phyloP scores from a whole-genome alignment of 30 jellyfish, hydroid and myxozoan species.

The Chrysaora quinquecirrha region DNA sequence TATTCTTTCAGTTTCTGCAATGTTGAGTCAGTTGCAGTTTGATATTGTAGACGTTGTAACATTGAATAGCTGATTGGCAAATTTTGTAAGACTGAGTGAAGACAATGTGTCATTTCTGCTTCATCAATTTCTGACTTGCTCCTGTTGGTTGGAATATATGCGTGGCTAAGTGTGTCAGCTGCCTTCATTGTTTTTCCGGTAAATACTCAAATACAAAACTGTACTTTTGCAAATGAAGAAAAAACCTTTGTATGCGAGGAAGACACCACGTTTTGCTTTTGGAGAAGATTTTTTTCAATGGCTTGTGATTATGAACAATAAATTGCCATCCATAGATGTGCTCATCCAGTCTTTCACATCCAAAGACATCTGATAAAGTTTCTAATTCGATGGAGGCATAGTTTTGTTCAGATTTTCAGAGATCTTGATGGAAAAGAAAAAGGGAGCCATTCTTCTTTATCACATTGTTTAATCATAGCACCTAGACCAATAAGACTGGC shows the following conservation, averaged over 20 bases:
- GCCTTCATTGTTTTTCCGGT: conserved; percentile 50
- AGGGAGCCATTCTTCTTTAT: conserved; percentile 39
- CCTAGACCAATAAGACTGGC: conserved; percentile 44
- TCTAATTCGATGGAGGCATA: conserved; percentile 46
- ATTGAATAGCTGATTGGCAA: conserved; percentile 16
- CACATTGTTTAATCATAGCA: conserved; percentile 30
- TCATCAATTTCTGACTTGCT: conserved; percentile 44
- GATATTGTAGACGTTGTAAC: conserved; percentile 41
- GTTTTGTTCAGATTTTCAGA: conserved; percentile 31
- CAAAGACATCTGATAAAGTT: conserved; percentile 24
- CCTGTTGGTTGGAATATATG: conserved; percentile 25
- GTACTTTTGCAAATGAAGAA: conserved; percentile 49
- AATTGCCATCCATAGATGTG: conserved; percentile 25
- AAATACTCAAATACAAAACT: conserved; percentile 38
- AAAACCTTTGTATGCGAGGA: conserved; percentile 32
- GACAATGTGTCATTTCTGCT: conserved; percentile 25
- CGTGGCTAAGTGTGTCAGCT: conserved; percentile 54
- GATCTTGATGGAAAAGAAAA: conserved; percentile 57
- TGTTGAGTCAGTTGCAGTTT: conserved; percentile 43
- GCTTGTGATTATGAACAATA: conserved; percentile 35
- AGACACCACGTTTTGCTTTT: conserved; percentile 39
- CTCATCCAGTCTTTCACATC: conserved; percentile 1
- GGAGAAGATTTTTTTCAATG: conserved; percentile 24
- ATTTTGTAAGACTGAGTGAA: conserved; percentile 10
- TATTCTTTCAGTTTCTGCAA: conserved; percentile 50